phyloP scores from a whole-genome alignment of 2,113 vertebrate species.

The Chrysemys picta region DNA sequence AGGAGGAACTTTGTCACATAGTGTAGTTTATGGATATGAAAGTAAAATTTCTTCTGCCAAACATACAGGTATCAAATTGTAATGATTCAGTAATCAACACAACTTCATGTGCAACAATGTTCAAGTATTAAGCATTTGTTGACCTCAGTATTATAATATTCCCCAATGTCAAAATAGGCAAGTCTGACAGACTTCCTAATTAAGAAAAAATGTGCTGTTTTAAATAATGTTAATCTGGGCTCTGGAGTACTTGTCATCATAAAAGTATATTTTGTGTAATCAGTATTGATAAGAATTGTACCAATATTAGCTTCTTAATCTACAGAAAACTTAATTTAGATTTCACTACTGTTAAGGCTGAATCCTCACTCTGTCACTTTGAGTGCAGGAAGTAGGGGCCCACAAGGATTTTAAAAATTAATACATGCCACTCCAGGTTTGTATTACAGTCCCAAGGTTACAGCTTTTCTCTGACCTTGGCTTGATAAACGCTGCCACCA shows the following conservation, averaged over 20 bases:
- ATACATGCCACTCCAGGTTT: too few species aligned
- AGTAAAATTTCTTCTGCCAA: neutral
- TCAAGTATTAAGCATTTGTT: neutral
- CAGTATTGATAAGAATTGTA: neutral
- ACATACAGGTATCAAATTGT: conserved; percentile 2
- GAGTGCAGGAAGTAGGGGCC: too few species aligned
- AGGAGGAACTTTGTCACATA: too few species aligned
- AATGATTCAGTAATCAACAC: neutral
- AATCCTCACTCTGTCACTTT: too few species aligned
- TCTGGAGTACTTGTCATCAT: neutral
- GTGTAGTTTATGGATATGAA: neutral
- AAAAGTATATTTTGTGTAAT: neutral
- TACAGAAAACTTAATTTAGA: neutral
- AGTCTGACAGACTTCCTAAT: neutral
- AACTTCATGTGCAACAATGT: neutral
- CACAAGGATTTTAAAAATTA: too few species aligned
- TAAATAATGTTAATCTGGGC: neutral
- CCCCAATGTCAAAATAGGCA: neutral
- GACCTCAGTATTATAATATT: neutral
- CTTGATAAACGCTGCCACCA: too few species aligned
- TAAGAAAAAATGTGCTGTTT: neutral
- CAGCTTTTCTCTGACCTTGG: too few species aligned
- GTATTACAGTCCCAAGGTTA: too few species aligned
- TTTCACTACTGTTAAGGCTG: too few species aligned
- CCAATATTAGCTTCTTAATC: neutral